These are phyloP conservation scores for Ichneumon xanthorius DNA, from an alignment of 2,888 invertebrate species.

Conservation along the genomic window DNA sequence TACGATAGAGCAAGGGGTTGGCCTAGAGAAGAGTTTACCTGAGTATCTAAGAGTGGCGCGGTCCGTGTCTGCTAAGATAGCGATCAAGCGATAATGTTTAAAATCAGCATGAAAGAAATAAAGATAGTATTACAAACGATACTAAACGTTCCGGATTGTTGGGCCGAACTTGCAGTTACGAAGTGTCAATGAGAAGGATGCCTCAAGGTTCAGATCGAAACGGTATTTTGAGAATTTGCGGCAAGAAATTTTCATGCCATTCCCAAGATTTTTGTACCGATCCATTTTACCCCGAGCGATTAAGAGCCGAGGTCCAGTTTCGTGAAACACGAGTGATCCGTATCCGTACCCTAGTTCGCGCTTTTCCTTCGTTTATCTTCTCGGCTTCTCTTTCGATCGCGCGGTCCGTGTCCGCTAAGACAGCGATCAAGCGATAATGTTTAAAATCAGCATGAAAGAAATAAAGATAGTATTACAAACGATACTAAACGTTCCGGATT, in stretches of 20 bases:
- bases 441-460: not conserved
- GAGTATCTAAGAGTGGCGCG: constrained; percentile 2
- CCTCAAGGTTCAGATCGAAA: not conserved
- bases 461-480: not conserved
- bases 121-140: not conserved
- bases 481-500: not conserved
- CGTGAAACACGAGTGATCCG: not conserved
- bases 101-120: not conserved
- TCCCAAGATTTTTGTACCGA: not conserved
- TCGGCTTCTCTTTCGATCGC: constrained; percentile 5
- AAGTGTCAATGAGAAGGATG: not conserved
- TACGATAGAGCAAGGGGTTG: constrained; percentile 42
- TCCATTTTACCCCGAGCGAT: not conserved
- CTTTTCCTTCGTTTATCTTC: constrained; percentile 1
- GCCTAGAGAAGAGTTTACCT: constrained; percentile 37
- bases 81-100: not conserved
- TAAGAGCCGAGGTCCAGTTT: not conserved
- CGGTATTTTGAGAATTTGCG: not conserved
- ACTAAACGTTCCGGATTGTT: not conserved
- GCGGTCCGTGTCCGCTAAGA: not conserved
- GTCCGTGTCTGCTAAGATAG: not conserved
- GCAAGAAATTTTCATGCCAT: not conserved
- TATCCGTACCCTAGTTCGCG: constrained; percentile 22
- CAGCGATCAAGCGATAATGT: constrained; percentile 3
- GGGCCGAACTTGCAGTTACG: not conserved